Conservation (phyloP, 2,797 vertebrate species). For the Apogon hyalosoma region DNA sequence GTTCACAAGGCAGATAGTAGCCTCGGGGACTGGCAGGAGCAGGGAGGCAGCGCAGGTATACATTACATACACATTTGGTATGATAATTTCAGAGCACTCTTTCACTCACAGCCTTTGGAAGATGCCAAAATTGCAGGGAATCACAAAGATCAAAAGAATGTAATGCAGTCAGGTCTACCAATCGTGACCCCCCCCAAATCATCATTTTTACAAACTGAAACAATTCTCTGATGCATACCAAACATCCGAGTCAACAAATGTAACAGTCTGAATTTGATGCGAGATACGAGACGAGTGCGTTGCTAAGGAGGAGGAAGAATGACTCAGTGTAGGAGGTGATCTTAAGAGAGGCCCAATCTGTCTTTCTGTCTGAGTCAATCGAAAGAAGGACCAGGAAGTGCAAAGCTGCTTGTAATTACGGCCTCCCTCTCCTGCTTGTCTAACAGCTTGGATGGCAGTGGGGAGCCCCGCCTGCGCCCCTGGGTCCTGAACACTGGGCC, state of each 20-base stretch:
- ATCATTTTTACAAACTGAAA: not conserved
- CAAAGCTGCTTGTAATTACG: slow-evolving; percentile 54
- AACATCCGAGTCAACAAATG: slow-evolving; percentile 35
- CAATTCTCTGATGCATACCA: slow-evolving; percentile 7
- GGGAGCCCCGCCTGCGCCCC: slow-evolving; percentile 71
- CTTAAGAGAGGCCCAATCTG: slow-evolving; percentile 7
- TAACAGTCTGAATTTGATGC: slow-evolving; percentile 16
- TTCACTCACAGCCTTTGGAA: slow-evolving; percentile 17
- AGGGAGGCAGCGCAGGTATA: slow-evolving; percentile 34
- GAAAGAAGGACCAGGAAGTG: slow-evolving; percentile 45
- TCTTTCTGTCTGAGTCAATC: slow-evolving; percentile 3
- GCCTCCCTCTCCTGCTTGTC: slow-evolving; percentile 67
- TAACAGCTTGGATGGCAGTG: slow-evolving; percentile 69
- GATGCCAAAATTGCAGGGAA: slow-evolving; percentile 26
- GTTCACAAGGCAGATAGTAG: slow-evolving; percentile 26
- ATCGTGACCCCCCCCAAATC: slow-evolving; percentile 17
- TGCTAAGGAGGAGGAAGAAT: not conserved
- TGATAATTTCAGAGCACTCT: slow-evolving; percentile 52
- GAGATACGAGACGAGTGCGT: not conserved
- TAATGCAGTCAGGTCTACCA: slow-evolving; percentile 16
- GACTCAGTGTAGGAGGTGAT: slow-evolving; percentile 15
- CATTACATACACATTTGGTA: slow-evolving; percentile 52
- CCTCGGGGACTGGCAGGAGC: slow-evolving; percentile 20
- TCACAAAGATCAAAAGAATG: slow-evolving; percentile 34
- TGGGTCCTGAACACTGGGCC: slow-evolving; percentile 73